Evolutionary conservation across 1,140 invertebrate genomes (phyloP).

Genomic region (Hormaphis cornu): DNA sequence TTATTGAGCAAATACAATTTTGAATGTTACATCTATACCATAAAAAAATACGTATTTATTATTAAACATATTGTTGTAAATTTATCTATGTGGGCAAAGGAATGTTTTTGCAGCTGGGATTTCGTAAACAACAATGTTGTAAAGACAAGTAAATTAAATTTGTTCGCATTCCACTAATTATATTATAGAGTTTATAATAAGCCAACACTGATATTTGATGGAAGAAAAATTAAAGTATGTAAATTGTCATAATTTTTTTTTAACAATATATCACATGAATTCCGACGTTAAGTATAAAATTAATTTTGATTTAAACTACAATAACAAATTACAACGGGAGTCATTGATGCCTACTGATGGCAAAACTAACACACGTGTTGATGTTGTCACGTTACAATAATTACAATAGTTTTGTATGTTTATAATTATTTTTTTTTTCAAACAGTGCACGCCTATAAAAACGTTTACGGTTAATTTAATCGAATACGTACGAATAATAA

Average conservation of each 20-base stretch:
- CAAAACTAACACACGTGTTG: not conserved
- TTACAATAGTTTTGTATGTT: no score
- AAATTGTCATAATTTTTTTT: not conserved
- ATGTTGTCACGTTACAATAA: no score
- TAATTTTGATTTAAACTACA: not conserved
- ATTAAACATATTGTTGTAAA: not conserved
- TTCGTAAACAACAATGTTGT: not conserved
- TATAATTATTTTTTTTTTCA: conserved; percentile 1
- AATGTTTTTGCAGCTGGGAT: not conserved
- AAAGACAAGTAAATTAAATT: not conserved
- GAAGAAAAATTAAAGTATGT: not conserved
- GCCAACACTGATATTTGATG: not conserved
- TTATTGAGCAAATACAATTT: conserved; percentile 17
- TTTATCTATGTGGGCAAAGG: not conserved
- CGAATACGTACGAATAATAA: conserved; percentile 1
- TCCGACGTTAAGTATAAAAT: not conserved
- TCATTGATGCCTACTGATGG: not conserved
- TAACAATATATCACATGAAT: not conserved
- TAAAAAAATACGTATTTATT: not conserved
- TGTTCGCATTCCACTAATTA: not conserved
- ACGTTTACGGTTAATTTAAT: not conserved
- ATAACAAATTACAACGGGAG: not conserved
- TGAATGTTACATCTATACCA: not conserved
- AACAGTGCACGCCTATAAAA: not conserved
- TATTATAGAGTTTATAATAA: conserved; percentile 1